Evolutionary conservation across 2,888 invertebrate genomes (phyloP), one percentile per base, ranked within the genome.

Genomic region (Tolmerus cingulatus): DNA sequence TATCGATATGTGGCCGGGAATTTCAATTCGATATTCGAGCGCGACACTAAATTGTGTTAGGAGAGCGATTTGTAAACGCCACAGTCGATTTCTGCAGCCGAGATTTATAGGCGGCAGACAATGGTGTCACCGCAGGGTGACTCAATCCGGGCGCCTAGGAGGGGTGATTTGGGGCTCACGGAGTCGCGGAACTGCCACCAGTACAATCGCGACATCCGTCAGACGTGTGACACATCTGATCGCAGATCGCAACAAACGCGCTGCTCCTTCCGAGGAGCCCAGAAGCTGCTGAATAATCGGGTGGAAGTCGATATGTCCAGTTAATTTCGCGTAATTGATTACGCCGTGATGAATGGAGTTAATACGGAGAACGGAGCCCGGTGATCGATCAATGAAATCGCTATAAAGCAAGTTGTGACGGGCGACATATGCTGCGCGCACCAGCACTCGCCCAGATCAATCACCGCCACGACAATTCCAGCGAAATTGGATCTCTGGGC

Each of bases 361-460:
- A 86, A 86, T 86, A 77, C 86, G 30, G 55, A 57, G 86, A 55
- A 77, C 55, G 55, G 27, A 19, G 55, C 9, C 77, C 37, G 77
- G 82, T 82, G 74, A 87, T 87, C 87, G 57, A 87, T 87, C 87
- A 87, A 74, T 87, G 78, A 81, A 87, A 81, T 82, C 82, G 82
- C 57, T 55, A 86, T 78, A 86, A 86, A 78, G 51, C 78, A 19
- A 46, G 86, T 86, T 86, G 86, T 86, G 86, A 86, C 86, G 78
- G 86, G 78, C 55, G 86, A 86, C 86, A 55, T 86, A 78, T 86
- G 86, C 34, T 19, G 66, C 27, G 12, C 66, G 12, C 27, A 66
- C 66, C 66, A 66, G 23, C 12, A 9, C 4, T 46, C 14, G 23
- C 23, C 66, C 66, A 74, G 86, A 86, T 86, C 86, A 86, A 86